phyloP scores from a whole-genome alignment of 2,888 invertebrate genomes.

The Helicoverpa assulta region DNA sequence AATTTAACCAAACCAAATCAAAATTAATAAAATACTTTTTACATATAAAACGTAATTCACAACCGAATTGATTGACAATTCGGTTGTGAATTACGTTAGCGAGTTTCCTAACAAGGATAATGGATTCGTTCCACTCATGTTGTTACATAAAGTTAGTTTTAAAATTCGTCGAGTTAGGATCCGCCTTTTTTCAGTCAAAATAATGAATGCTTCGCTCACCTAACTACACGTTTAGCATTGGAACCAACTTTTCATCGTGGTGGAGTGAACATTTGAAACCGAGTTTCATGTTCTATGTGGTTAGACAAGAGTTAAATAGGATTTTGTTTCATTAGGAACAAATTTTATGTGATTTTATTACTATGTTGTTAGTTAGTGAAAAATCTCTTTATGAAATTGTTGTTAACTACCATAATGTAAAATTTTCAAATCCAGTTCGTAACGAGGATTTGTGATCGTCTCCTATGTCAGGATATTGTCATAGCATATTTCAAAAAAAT shows the following conservation, averaged over 20 bases:
- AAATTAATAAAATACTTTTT: not conserved
- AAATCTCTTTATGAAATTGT: not conserved
- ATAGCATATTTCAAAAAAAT: too few species aligned
- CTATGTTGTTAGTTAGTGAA: not conserved
- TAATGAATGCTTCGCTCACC: slow-evolving; percentile 21
- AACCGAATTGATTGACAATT: slow-evolving; percentile 5
- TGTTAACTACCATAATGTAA: too few species aligned
- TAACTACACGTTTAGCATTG: slow-evolving; percentile 18
- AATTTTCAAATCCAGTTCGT: too few species aligned
- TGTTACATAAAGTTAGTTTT: slow-evolving; percentile 29
- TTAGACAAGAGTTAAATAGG: not conserved
- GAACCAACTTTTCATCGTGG: slow-evolving; percentile 26
- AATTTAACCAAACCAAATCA: not conserved
- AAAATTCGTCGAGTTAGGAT: slow-evolving; percentile 29
- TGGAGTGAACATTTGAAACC: slow-evolving; percentile 1
- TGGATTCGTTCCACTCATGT: slow-evolving; percentile 21
- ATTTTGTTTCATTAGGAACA: not conserved
- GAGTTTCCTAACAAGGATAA: slow-evolving; percentile 24
- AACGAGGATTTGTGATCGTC: too few species aligned
- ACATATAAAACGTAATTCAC: not conserved
- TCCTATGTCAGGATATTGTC: too few species aligned
- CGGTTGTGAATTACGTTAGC: too few species aligned
- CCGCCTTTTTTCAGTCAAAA: slow-evolving; percentile 30
- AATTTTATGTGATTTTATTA: not conserved
- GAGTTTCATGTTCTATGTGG: not conserved